Conservation (phyloP, 2,797 vertebrate species). For the Propithecus deckenii region DNA sequence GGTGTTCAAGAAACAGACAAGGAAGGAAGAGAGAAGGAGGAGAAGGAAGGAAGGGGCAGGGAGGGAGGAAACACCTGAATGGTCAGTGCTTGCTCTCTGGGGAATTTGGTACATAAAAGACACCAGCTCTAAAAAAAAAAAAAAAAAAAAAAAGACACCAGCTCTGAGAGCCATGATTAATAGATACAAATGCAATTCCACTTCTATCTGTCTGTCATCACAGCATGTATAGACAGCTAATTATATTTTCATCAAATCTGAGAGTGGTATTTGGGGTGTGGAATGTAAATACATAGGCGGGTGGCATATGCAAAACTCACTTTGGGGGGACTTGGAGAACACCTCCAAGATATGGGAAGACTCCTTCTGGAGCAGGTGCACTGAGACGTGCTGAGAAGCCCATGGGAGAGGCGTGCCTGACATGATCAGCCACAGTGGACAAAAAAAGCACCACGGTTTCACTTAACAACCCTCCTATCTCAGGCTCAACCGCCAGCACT, state of each 20-base stretch:
- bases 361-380: neutral
- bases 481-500: neutral
- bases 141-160: neutral
- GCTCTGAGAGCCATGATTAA: neutral
- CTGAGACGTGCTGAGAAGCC: neutral
- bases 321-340: neutral
- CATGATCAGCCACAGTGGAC: neutral
- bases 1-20: neutral
- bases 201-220: neutral
- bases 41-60: neutral
- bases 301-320: neutral
- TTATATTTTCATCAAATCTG: neutral
- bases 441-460: neutral
- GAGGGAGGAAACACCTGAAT: neutral
- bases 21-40: neutral
- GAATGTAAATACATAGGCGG: neutral
- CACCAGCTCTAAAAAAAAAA: neutral
- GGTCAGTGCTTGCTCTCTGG: neutral
- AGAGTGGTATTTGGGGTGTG: neutral
- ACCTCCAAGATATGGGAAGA: neutral
- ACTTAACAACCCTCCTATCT: accelerated
- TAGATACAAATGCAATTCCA: accelerated
- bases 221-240: neutral
- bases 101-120: neutral
- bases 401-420: neutral